Percentiles rank a stretch among this genome's conserved stretches.
These are phyloP conservation scores for Temnothorax longispinosus DNA, from an alignment of 1,140 invertebrate genomes.

Conservation along the genomic window DNA sequence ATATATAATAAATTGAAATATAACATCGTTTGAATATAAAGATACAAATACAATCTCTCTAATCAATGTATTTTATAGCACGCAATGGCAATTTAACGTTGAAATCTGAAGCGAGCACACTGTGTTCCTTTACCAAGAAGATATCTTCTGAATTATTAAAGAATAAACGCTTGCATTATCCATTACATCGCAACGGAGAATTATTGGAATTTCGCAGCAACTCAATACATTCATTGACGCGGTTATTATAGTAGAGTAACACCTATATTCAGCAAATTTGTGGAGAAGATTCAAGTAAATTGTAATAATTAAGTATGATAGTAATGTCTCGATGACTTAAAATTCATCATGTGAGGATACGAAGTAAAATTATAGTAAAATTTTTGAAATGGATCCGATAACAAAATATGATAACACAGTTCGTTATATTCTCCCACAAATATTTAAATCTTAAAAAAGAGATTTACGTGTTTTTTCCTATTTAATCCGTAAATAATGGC, in stretches of 20 bases:
- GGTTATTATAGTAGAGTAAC: not conserved
- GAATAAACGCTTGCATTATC: not conserved
- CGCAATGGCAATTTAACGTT: not conserved
- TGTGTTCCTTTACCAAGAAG: not conserved
- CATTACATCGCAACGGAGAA: not conserved
- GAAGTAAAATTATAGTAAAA: not conserved
- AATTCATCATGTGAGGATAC: not conserved
- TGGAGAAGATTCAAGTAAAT: not conserved
- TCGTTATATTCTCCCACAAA: not conserved
- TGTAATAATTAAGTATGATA: not conserved
- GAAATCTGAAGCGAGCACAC: not conserved
- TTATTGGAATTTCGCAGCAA: not conserved
- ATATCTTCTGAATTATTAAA: constrained; percentile 28
- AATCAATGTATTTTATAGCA: not conserved
- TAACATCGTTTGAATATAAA: not conserved
- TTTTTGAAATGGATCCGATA: not conserved
- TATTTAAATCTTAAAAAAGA: not conserved
- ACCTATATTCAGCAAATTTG: not conserved
- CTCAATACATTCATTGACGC: not conserved
- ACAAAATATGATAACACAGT: not conserved
- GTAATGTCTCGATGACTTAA: not conserved
- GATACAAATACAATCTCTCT: not conserved
- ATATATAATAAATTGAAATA: not conserved
- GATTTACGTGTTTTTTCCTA: not conserved
- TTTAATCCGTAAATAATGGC: not conserved